Evolutionary conservation across 2,797 vertebrate genomes (phyloP).

Genomic region (Melanotaenia maccullochi): DNA sequence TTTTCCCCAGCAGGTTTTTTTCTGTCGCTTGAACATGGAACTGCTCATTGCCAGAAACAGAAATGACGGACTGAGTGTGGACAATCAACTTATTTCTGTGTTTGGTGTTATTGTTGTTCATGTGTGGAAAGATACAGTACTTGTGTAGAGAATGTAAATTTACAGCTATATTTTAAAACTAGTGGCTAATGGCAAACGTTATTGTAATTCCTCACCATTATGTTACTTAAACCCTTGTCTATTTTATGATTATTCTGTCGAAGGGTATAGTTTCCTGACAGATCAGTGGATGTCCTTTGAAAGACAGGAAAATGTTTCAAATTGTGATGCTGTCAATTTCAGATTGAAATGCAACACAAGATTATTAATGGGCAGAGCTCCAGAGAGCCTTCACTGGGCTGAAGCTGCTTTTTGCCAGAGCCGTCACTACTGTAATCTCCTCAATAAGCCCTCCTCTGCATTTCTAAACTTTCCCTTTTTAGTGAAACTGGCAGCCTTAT

Average conservation of each 20-base stretch:
- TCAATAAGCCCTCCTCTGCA: slow-evolving; percentile 71
- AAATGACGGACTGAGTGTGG: slow-evolving; percentile 96
- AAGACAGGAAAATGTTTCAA: slow-evolving; percentile 78
- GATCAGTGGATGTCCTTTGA: slow-evolving; percentile 80
- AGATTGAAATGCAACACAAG: slow-evolving; percentile 52
- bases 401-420: slow-evolving; percentile 65
- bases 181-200: slow-evolving; percentile 98
- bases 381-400: slow-evolving; percentile 58
- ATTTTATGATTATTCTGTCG: slow-evolving; percentile 82
- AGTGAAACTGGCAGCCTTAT: slow-evolving; percentile 80
- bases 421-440: slow-evolving; percentile 75
- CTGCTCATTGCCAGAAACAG: slow-evolving; percentile 88
- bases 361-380: slow-evolving; percentile 44
- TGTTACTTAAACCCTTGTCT: slow-evolving; percentile 86
- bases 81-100: slow-evolving; percentile 99
- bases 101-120: slow-evolving; percentile 99
- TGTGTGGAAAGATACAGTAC: slow-evolving; percentile 99
- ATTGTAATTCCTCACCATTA: slow-evolving; percentile 97
- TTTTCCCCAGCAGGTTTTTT: slow-evolving; percentile 84
- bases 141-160: slow-evolving; percentile 99
- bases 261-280: slow-evolving; percentile 70
- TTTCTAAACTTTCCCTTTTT: slow-evolving; percentile 73
- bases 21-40: slow-evolving; percentile 84
- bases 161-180: slow-evolving; percentile 99
- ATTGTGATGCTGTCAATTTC: slow-evolving; percentile 83